These are phyloP conservation scores for Drosophila guanche DNA, from an alignment of 1,140 invertebrate genomes.

Conservation along the genomic window DNA sequence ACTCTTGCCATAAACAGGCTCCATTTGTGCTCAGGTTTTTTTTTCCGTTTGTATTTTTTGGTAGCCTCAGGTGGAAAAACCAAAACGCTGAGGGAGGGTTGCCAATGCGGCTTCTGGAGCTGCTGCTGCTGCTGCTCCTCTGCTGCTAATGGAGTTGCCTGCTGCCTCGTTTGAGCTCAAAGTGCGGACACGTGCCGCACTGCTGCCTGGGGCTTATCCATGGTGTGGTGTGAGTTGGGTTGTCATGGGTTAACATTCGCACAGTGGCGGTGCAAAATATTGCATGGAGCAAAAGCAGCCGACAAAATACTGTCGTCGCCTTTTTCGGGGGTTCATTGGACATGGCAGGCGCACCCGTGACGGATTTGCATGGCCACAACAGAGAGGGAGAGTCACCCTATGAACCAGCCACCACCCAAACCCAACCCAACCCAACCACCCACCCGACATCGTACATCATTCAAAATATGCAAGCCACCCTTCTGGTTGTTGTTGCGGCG, in stretches of 20 bases:
- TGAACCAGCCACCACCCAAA: constrained; percentile 34
- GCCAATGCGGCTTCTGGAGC: neutral
- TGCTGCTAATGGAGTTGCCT: constrained; percentile 55
- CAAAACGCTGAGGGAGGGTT: constrained; percentile 12
- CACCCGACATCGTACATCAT: constrained; percentile 55
- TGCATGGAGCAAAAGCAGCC: constrained; percentile 28
- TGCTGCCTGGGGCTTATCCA: constrained; percentile 18
- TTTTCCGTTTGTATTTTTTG: constrained; percentile 12
- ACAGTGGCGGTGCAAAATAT: constrained; percentile 63
- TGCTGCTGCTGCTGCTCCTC: constrained; percentile 5
- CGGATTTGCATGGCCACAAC: constrained; percentile 67
- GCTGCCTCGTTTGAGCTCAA: constrained; percentile 68
- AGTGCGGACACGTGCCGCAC: constrained; percentile 76
- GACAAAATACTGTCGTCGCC: constrained; percentile 52
- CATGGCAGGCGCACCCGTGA: constrained; percentile 56
- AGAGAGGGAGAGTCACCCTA: constrained; percentile 36
- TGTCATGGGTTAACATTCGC: constrained; percentile 33
- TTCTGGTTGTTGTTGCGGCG: constrained; percentile 31
- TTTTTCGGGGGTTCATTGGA: constrained; percentile 58
- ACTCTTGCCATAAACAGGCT: constrained; percentile 16
- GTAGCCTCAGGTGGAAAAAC: constrained; percentile 49
- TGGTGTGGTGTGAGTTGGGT: neutral
- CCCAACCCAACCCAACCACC: constrained; percentile 16
- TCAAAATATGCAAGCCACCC: constrained; percentile 73
- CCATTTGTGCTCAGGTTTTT: neutral